Conservation (phyloP, 2,888 invertebrate species). For the Thalpophila matura region DNA sequence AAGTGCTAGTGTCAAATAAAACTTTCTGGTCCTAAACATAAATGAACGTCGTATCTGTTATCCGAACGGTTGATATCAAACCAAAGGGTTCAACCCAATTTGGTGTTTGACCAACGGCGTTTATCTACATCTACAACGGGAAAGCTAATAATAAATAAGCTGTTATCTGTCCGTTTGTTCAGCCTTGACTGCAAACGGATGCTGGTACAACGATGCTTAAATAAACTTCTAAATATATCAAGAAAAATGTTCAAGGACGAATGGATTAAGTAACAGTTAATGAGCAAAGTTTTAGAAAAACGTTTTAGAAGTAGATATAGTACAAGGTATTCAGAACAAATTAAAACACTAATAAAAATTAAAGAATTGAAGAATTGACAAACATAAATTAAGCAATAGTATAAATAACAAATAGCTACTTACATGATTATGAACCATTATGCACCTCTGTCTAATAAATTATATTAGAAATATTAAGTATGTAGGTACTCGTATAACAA, state of each 20-base stretch:
- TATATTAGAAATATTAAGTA: not conserved
- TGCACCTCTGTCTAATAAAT: not conserved
- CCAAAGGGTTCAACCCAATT: slow-evolving; percentile 80
- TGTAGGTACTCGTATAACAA: not conserved
- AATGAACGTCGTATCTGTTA: slow-evolving; percentile 34
- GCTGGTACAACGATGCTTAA: slow-evolving; percentile 74
- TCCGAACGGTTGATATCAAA: slow-evolving; percentile 67
- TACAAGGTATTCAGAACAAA: not conserved
- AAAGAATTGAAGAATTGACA: not conserved
- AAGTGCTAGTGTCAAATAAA: no score
- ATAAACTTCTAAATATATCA: slow-evolving; percentile 63
- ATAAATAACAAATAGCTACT: no score
- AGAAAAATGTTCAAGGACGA: slow-evolving; percentile 25
- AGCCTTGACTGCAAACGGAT: slow-evolving; percentile 81
- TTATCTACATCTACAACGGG: slow-evolving; percentile 72
- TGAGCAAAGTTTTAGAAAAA: slow-evolving; percentile 6
- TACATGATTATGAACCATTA: no score
- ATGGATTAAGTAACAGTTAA: slow-evolving; percentile 5
- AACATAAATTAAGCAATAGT: not conserved
- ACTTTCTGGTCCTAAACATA: not conserved
- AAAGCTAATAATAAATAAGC: slow-evolving; percentile 71
- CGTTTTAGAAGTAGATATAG: not conserved
- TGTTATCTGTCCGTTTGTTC: slow-evolving; percentile 77
- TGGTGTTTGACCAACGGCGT: slow-evolving; percentile 72
- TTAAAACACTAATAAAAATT: not conserved